phyloP scores from a whole-genome alignment of 1,140 invertebrate species.

The Aphidius gifuensis region DNA sequence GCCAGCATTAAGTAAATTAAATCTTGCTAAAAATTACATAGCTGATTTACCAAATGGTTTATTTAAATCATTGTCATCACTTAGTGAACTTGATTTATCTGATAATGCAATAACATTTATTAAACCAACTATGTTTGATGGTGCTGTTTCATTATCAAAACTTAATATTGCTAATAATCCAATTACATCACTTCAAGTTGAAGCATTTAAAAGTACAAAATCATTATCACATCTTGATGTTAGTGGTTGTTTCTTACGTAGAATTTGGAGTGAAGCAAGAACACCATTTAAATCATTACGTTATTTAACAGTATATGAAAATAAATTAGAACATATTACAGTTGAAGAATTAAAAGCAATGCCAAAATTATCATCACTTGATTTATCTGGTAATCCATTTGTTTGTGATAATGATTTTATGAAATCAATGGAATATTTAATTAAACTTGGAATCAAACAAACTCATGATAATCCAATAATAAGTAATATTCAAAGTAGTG shows the following conservation, averaged over 20 bases:
- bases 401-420: slow-evolving; percentile 50
- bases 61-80: slow-evolving; percentile 55
- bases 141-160: slow-evolving; percentile 58
- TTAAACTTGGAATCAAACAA: slow-evolving; percentile 43
- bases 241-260: slow-evolving; percentile 62
- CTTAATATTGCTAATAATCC: slow-evolving; percentile 70
- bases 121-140: slow-evolving; percentile 61
- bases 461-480: slow-evolving; percentile 32
- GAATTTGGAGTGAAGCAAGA: slow-evolving; percentile 61
- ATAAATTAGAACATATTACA: slow-evolving; percentile 43
- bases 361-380: slow-evolving; percentile 45
- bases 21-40: slow-evolving; percentile 61
- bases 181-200: slow-evolving; percentile 62
- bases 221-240: slow-evolving; percentile 61
- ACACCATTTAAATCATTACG: slow-evolving; percentile 32
- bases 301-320: slow-evolving; percentile 44
- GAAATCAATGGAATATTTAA: slow-evolving; percentile 49
- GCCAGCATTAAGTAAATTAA: slow-evolving; percentile 62
- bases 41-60: slow-evolving; percentile 43
- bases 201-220: slow-evolving; percentile 62
- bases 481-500: slow-evolving; percentile 23
- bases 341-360: slow-evolving; percentile 48
- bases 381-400: slow-evolving; percentile 50
- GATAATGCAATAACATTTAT: slow-evolving; percentile 62
- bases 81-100: slow-evolving; percentile 68